Evolutionary conservation across 2,888 invertebrate genomes (phyloP).

Genomic region (Hyles lineata): DNA sequence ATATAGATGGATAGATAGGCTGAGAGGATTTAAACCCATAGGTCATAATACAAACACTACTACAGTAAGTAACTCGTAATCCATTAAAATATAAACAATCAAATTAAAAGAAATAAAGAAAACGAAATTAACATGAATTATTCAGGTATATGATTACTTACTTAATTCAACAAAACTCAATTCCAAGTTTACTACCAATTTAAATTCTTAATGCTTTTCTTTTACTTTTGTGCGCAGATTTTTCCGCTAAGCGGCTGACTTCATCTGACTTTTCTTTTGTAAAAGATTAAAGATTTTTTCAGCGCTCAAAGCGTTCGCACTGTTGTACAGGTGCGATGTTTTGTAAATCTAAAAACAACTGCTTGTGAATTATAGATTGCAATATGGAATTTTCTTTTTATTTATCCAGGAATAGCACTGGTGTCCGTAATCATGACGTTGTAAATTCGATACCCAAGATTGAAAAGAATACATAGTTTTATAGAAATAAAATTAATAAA

Average conservation of each 20-base stretch:
- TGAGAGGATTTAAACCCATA: too few relatives aligned
- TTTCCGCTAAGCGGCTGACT: slow-evolving; percentile 51
- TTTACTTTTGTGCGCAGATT: slow-evolving; percentile 47
- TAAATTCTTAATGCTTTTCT: slow-evolving; percentile 63
- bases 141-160: slow-evolving; percentile 60
- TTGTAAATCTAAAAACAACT: not conserved
- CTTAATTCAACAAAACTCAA: slow-evolving; percentile 67
- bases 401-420: not conserved
- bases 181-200: slow-evolving; percentile 66
- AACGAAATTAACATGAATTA: slow-evolving; percentile 53
- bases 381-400: not conserved
- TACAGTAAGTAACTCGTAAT: not conserved
- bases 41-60: not conserved
- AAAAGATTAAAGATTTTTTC: slow-evolving; percentile 64
- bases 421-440: too few relatives aligned
- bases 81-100: not conserved
- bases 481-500: not conserved
- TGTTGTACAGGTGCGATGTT: not conserved
- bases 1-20: too few relatives aligned
- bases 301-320: slow-evolving; percentile 7
- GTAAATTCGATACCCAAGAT: too few relatives aligned
- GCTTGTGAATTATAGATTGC: not conserved
- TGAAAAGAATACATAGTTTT: too few relatives aligned
- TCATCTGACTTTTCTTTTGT: slow-evolving; percentile 58
- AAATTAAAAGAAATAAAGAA: slow-evolving; percentile 41